These are phyloP conservation scores for Eudorcas thomsonii DNA, from an alignment of 2,113 vertebrate species.

Conservation along the genomic window DNA sequence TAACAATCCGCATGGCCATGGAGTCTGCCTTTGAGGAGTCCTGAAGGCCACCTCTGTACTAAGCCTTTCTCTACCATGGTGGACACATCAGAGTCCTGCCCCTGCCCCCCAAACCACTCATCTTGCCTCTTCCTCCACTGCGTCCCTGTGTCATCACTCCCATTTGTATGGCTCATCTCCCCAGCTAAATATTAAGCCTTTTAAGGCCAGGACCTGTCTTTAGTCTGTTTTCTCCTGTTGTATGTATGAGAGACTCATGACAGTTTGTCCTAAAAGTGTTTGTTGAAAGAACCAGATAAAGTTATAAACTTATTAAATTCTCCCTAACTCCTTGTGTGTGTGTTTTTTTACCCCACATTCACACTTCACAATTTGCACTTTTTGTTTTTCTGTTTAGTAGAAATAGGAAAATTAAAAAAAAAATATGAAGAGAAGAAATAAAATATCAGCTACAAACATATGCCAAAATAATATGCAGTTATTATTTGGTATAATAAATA, in stretches of 20 bases:
- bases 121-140: neutral
- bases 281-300: neutral
- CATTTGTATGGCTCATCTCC: neutral
- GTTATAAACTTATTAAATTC: neutral
- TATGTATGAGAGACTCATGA: neutral
- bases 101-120: neutral
- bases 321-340: neutral
- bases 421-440: neutral
- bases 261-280: neutral
- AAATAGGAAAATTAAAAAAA: neutral
- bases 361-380: neutral
- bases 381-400: conserved; percentile 1
- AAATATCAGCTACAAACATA: neutral
- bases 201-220: neutral
- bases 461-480: neutral
- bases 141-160: too few relatives aligned
- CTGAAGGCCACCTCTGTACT: accelerated
- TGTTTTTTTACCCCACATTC: neutral
- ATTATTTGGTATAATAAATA: neutral
- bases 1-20: neutral
- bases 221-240: neutral
- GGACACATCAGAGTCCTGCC: accelerated
- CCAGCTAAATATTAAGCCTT: neutral
- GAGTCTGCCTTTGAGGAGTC: neutral
- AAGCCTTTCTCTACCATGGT: accelerated